Percentiles rank a stretch among this genome's conserved stretches.
phyloP scores from a whole-genome alignment of 2,797 vertebrate genomes.

The Tympanoctomys barrerae region DNA sequence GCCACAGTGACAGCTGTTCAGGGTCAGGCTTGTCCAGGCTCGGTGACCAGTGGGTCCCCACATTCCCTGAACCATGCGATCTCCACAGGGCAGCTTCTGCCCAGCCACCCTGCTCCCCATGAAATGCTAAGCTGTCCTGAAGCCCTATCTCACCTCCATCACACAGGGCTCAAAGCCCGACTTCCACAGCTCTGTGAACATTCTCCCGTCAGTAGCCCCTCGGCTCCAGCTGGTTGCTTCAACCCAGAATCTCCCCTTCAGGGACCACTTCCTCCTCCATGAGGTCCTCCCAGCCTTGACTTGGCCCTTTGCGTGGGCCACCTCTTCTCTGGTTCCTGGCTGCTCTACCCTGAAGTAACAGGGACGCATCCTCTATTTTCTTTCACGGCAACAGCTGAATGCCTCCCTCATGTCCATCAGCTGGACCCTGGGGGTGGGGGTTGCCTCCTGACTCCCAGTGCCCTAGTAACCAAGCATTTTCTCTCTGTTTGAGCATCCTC shows the following conservation, averaged over 20 bases:
- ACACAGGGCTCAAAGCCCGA: neutral
- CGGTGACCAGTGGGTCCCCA: neutral
- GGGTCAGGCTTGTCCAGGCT: neutral
- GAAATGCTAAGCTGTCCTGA: neutral
- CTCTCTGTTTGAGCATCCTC: neutral
- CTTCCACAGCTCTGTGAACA: neutral
- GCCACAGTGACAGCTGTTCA: neutral
- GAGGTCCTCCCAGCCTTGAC: neutral
- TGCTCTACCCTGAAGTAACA: neutral
- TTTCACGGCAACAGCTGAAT: neutral
- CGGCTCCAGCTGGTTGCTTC: neutral
- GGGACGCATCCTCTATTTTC: too few relatives aligned
- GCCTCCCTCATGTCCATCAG: neutral
- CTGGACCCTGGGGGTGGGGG: neutral
- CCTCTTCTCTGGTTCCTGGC: neutral
- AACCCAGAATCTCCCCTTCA: neutral
- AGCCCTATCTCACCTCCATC: neutral
- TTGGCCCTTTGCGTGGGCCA: accelerated
- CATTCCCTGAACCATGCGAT: neutral
- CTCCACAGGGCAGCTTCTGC: neutral
- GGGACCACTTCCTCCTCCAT: neutral
- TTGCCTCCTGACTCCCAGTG: neutral
- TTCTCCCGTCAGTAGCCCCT: neutral
- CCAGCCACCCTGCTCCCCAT: neutral
- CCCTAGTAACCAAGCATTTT: neutral